These are phyloP conservation scores for Philaethria dido DNA, from an alignment of 2,888 invertebrate genomes.

Conservation along the genomic window DNA sequence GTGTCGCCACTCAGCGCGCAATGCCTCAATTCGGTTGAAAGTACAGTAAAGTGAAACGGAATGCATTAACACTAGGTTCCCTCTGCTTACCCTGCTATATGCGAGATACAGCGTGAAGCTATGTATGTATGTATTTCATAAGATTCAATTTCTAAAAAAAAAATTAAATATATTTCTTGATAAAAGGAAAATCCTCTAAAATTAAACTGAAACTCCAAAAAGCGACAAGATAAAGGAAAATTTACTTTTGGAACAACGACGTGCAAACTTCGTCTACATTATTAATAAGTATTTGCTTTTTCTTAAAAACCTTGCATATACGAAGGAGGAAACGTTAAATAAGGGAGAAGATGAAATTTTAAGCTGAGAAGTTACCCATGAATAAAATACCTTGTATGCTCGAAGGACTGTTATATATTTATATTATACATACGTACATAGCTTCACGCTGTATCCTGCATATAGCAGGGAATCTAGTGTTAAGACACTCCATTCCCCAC, in stretches of 20 bases:
- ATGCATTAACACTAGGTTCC: no score
- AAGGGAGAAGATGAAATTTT: neutral
- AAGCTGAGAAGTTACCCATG: neutral
- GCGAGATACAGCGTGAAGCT: no score
- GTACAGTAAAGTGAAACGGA: no score
- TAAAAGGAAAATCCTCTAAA: conserved; percentile 2
- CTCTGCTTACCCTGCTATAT: no score
- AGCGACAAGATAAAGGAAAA: conserved; percentile 8
- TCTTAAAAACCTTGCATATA: conserved; percentile 6
- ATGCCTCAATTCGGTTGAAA: no score
- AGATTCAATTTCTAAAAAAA: neutral
- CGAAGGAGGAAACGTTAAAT: conserved; percentile 7
- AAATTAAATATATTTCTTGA: neutral
- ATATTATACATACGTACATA: no score
- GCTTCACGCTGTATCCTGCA: no score
- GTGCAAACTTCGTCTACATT: conserved; percentile 15
- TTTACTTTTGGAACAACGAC: conserved; percentile 13
- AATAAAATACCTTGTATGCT: neutral
- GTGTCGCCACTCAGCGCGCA: no score
- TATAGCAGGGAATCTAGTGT: no score
- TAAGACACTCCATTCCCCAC: no score
- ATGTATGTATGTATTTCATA: no score
- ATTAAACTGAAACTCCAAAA: conserved; percentile 3
- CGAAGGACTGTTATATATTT: neutral
- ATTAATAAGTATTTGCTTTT: conserved; percentile 20